A percentile compares a stretch with the other conserved stretches of the same genome.
Conservation (phyloP, 2,797 vertebrate genomes). For the Muscicapa striata region DNA sequence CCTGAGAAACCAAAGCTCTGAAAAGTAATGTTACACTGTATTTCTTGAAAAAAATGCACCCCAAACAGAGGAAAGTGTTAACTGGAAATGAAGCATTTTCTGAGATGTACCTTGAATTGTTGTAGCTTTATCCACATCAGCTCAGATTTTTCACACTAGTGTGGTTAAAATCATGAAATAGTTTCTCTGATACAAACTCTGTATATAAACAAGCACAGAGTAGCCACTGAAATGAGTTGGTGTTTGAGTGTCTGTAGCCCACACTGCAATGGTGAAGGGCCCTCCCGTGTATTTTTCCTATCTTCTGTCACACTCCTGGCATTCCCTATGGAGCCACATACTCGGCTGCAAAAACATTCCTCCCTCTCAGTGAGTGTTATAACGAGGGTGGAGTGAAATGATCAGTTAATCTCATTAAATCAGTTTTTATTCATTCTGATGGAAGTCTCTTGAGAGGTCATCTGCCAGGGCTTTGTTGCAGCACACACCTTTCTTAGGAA, state of each 20-base stretch:
- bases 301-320: neutral
- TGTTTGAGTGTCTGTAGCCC: neutral
- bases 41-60: neutral
- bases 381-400: conserved; percentile 61
- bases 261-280: neutral
- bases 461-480: conserved; percentile 46
- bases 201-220: accelerated
- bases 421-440: conserved; percentile 60
- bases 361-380: conserved; percentile 48
- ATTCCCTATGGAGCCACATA: conserved; percentile 18
- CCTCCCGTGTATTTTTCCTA: neutral
- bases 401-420: conserved; percentile 67
- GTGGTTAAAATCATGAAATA: neutral
- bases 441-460: conserved; percentile 58
- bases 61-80: neutral
- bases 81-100: neutral
- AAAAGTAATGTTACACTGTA: neutral
- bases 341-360: conserved; percentile 27
- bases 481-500: conserved; percentile 54
- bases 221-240: neutral
- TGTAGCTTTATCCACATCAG: neutral
- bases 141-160: neutral
- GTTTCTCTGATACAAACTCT: neutral
- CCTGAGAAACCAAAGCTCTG: neutral
- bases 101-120: neutral